Conservation (phyloP, 2,797 vertebrate genomes). For the Chrysocyon brachyurus region DNA sequence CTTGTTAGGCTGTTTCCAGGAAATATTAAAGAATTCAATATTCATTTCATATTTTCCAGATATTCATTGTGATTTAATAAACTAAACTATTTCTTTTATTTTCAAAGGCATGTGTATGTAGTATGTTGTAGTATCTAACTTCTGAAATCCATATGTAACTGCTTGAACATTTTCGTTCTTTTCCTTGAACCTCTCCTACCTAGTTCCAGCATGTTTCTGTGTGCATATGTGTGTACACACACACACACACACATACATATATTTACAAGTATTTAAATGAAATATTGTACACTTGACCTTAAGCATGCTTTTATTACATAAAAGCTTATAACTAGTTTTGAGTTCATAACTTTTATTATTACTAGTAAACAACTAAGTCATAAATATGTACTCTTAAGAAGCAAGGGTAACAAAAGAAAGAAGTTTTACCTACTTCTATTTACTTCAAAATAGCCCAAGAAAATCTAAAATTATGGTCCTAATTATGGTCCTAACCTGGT, state of each 20-base stretch:
- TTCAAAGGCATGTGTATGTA: background rate
- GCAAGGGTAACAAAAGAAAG: background rate
- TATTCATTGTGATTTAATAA: background rate
- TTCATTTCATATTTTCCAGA: background rate
- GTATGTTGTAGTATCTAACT: background rate
- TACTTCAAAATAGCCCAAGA: background rate
- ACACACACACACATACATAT: too few relatives aligned
- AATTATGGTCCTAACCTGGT: background rate
- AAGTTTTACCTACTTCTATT: background rate
- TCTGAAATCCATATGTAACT: background rate
- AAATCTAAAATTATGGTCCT: background rate
- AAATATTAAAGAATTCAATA: background rate
- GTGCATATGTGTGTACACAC: background rate
- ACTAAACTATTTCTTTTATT: background rate
- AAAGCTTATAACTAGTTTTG: background rate
- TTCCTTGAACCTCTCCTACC: background rate
- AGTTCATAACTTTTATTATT: background rate
- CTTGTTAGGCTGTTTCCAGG: background rate
- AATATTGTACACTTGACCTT: background rate
- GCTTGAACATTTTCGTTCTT: background rate
- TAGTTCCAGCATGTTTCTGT: background rate
- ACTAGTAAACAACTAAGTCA: background rate
- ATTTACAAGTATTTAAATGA: background rate
- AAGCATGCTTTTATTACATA: background rate
- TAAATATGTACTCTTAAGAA: background rate